phyloP scores from a whole-genome alignment of 2,797 vertebrate genomes.

The Dermochelys coriacea region DNA sequence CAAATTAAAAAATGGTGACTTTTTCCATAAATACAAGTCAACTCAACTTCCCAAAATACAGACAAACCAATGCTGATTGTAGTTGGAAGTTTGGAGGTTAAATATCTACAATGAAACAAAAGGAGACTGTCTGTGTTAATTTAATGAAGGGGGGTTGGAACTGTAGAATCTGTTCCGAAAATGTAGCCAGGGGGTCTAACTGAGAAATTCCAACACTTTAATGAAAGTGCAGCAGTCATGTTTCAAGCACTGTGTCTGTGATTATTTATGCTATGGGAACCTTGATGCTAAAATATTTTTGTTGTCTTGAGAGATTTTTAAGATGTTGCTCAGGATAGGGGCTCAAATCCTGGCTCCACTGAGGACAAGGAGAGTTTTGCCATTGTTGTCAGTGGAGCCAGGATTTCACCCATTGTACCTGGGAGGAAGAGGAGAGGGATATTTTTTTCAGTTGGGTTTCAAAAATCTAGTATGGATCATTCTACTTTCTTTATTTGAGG shows the following conservation, averaged over 20 bases:
- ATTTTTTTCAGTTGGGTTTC: neutral
- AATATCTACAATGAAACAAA: neutral
- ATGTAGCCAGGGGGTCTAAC: neutral
- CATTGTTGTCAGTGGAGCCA: neutral
- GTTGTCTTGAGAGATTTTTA: neutral
- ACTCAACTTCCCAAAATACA: neutral
- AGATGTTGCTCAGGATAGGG: neutral
- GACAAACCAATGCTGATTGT: neutral
- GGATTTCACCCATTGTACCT: neutral
- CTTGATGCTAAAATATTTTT: neutral
- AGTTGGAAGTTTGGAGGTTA: neutral
- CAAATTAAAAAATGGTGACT: neutral
- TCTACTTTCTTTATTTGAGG: neutral
- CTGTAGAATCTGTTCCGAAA: neutral
- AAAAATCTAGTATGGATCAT: neutral
- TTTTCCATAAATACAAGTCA: neutral
- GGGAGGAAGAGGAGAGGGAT: neutral
- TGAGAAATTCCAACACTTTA: neutral
- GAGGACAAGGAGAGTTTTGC: neutral
- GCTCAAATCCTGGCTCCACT: neutral
- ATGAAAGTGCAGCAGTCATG: neutral
- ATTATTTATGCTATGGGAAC: neutral
- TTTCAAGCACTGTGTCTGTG: neutral
- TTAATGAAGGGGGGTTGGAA: neutral
- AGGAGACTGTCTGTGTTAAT: neutral